Conservation (phyloP, 1,140 invertebrate genomes). For the Sycophaga agraensis region DNA sequence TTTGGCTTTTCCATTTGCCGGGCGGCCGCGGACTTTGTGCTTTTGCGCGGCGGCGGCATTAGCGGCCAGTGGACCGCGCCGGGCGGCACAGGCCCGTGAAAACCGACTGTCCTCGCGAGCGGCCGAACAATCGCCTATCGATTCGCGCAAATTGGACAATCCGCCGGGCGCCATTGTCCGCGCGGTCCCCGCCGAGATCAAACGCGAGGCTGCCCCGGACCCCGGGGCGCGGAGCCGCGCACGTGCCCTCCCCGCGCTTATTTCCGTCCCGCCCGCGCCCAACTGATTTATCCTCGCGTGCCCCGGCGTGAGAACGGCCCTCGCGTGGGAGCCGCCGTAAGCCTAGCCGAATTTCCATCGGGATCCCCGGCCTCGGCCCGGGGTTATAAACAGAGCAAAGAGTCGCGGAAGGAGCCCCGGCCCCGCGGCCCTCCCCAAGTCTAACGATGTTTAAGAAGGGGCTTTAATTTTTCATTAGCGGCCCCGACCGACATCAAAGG, state of each 20-base stretch:
- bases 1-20: no score
- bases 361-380: background rate
- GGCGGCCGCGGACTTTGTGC: no score
- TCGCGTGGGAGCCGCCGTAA: background rate
- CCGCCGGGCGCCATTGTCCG: no score
- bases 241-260: constrained; percentile 3
- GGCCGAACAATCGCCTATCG: constrained; percentile 53
- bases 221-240: background rate
- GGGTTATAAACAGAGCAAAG: background rate
- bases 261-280: background rate
- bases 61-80: constrained; percentile 50
- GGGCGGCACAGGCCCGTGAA: no score
- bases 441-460: constrained; percentile 59
- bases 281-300: constrained; percentile 26
- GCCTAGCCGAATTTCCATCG: no score
- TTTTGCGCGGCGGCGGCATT: no score
- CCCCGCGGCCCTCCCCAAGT: constrained; percentile 40
- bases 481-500: constrained; percentile 51
- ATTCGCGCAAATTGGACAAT: constrained; percentile 56
- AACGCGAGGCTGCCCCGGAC: no score
- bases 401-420: constrained; percentile 6
- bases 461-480: constrained; percentile 59
- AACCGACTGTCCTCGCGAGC: constrained; percentile 42
- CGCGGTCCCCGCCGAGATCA: no score
- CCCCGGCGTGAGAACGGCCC: constrained; percentile 20